Percentiles rank a stretch among this genome's conserved stretches.
phyloP scores from a whole-genome alignment of 2,888 invertebrate genomes.

The Campopleginae sp. region DNA sequence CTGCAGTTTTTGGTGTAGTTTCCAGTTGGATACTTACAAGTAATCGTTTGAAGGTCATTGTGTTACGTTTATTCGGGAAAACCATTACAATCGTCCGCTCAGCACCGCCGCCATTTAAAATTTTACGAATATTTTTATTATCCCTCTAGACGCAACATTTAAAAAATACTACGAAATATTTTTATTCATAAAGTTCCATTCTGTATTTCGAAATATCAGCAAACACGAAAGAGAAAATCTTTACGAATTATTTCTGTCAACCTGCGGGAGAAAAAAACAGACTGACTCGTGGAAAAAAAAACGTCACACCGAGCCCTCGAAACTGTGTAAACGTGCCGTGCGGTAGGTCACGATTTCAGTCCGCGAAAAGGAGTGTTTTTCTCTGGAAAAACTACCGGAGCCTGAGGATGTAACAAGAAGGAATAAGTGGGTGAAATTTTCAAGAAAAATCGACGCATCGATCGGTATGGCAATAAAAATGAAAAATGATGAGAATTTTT shows the following conservation, averaged over 20 bases:
- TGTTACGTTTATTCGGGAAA: slow-evolving; percentile 15
- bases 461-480: neutral
- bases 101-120: neutral
- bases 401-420: neutral
- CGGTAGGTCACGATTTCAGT: neutral
- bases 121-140: neutral
- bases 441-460: neutral
- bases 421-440: neutral
- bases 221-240: neutral
- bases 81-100: slow-evolving; percentile 11
- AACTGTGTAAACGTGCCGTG: neutral
- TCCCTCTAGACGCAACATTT: neutral
- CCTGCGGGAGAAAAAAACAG: neutral
- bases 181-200: neutral
- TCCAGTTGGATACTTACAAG: slow-evolving; percentile 9
- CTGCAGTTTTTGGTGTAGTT: neutral
- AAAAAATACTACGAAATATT: slow-evolving; percentile 7
- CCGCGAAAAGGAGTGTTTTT: neutral
- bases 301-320: neutral
- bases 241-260: neutral
- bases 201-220: neutral
- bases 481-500: neutral
- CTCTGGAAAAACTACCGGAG: neutral
- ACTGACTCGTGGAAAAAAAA: neutral
- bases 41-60: neutral